phyloP scores from a whole-genome alignment of 2,888 invertebrate genomes.

The Cremastobaeus sp. region DNA sequence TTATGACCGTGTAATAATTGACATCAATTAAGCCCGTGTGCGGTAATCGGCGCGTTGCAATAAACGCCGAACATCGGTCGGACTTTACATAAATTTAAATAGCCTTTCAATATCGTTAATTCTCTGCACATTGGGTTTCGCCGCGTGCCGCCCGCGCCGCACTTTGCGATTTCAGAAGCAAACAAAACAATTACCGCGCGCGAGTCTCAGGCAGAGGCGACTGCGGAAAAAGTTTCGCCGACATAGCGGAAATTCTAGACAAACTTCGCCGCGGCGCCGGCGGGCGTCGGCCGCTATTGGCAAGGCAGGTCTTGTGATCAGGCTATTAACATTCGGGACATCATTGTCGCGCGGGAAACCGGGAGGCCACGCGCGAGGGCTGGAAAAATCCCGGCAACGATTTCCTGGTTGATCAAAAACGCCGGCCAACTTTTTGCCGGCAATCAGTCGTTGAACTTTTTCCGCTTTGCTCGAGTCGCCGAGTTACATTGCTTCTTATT shows the following conservation, averaged over 20 bases:
- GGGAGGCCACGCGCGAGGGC: background rate
- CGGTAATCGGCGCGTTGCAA: constrained; percentile 17
- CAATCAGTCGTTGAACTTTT: constrained; percentile 4
- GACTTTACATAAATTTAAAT: constrained; percentile 39
- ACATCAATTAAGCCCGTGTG: constrained; percentile 28
- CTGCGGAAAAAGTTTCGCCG: background rate
- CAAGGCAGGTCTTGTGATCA: background rate
- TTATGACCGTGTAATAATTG: constrained; percentile 42
- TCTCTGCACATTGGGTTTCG: background rate
- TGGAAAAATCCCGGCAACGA: background rate
- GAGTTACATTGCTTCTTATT: too few relatives aligned
- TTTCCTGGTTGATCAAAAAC: too few relatives aligned
- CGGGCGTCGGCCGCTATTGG: too few relatives aligned
- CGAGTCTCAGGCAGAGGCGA: constrained; percentile 1
- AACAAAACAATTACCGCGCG: constrained; percentile 36
- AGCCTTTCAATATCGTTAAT: constrained; percentile 27
- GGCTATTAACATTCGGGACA: constrained; percentile 1
- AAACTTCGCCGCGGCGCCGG: too few relatives aligned
- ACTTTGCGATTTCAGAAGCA: constrained; percentile 24
- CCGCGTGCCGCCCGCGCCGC: too few relatives aligned
- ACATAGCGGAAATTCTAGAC: constrained; percentile 8
- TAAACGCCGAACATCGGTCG: constrained; percentile 1
- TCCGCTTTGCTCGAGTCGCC: too few relatives aligned
- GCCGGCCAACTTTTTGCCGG: background rate
- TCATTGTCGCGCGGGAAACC: background rate